Base-by-base conservation (phyloP, 37 sponge, comb jelly and placozoan species). In the Corticium candelabrum region DNA sequence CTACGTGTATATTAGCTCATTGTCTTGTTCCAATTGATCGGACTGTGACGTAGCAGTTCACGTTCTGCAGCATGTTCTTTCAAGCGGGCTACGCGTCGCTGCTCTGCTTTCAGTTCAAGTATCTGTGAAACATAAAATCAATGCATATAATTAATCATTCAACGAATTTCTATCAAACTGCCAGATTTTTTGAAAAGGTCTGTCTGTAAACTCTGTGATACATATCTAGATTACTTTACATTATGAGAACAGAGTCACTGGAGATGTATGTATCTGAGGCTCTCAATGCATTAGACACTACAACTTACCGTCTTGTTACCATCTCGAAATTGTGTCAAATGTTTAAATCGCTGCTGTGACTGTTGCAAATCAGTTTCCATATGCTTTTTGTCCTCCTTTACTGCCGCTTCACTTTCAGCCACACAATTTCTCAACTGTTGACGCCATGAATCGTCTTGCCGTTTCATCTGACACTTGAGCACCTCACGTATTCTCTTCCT, bases 1-100 rank as follows among this genome's bases (percentile, higher is more conserved):
- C n/a, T n/a, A n/a, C n/a, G n/a, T n/a, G n/a, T n/a, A n/a, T n/a
- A n/a, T 50, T 50, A 50, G 62, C 62, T 80, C n/a, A 88, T 40
- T n/a, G 74, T 77, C 1, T 69, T n/a, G 73, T 72, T 88, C 88
- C 88, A 88, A 78, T 88, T 88, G 32, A 88, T 88, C 3, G 88
- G 88, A 40, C 81, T 84, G 39, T 76, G 78, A 39, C 40, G 2
- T 2, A 88, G 76, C 1, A 80, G 67, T 1, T 81, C 72, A 41
- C 43, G 67, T 11, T 88, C 88, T 33, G 74, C 68, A 0, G 34
- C 68, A 37, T 71, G 39, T 34, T 84, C 69, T 1, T 37, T 56
- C 33, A 30, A 27, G 15, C 79, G 72, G 31, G 41, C 76, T 38
- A 38, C 74, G 40, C 50, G 83, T 33, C 82, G 38, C 78, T 81